Conservation (phyloP, 2,888 invertebrate genomes). For the Eudemis profundana region DNA sequence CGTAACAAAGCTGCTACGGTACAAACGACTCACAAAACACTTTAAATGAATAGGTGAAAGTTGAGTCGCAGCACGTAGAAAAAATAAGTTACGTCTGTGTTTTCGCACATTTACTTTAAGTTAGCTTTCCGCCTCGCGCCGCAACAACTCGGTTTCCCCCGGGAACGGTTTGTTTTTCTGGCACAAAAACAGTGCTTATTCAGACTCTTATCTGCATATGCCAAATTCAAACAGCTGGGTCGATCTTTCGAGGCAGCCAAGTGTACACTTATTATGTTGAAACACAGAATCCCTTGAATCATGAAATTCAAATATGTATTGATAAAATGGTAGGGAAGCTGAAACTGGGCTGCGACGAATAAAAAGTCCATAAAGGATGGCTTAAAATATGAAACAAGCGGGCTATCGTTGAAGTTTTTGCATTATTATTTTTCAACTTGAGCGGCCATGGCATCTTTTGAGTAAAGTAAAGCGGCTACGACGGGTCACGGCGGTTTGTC, state of each 20-base stretch:
- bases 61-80: conserved; percentile 11
- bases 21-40: conserved; percentile 18
- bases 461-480: not conserved
- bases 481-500: not conserved
- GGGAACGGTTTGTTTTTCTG: conserved; percentile 42
- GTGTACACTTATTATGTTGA: conserved; percentile 29
- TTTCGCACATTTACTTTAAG: conserved; percentile 40
- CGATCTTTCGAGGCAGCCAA: conserved; percentile 36
- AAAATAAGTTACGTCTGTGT: conserved; percentile 33
- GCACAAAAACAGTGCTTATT: conserved; percentile 44
- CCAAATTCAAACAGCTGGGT: conserved; percentile 44
- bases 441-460: conserved; percentile 8
- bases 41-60: conserved; percentile 9
- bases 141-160: conserved; percentile 32
- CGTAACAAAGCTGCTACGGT: not conserved
- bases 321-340: not conserved
- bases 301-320: not conserved
- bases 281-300: conserved; percentile 3
- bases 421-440: conserved; percentile 33
- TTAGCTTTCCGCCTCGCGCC: conserved; percentile 34
- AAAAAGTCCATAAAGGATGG: not conserved
- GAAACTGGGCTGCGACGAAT: not conserved
- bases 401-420: not conserved
- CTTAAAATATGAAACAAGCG: not conserved
- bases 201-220: conserved; percentile 44